These are phyloP conservation scores for Drosophila lacertosa DNA, from an alignment of 1,140 invertebrate genomes.

Conservation along the genomic window DNA sequence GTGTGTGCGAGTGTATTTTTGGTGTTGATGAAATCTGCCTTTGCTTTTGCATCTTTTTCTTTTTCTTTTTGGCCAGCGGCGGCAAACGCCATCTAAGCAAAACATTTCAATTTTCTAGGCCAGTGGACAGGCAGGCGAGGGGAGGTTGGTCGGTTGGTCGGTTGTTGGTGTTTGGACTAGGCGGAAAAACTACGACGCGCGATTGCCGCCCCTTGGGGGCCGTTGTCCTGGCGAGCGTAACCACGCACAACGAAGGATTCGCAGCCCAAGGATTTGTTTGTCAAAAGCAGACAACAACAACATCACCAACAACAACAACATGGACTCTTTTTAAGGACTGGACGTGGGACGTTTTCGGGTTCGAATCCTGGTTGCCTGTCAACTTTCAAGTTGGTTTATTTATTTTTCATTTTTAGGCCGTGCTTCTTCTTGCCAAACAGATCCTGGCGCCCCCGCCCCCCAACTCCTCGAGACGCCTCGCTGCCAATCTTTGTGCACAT, in stretches of 20 bases:
- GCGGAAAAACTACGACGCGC: slow-evolving; percentile 37
- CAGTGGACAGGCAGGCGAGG: slow-evolving; percentile 52
- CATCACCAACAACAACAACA: slow-evolving; percentile 37
- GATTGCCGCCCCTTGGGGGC: slow-evolving; percentile 40
- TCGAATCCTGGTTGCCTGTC: slow-evolving; percentile 48
- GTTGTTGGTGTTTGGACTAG: too few species aligned
- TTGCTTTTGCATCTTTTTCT: slow-evolving; percentile 29
- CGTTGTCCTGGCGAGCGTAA: slow-evolving; percentile 77
- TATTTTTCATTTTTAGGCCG: slow-evolving; percentile 58
- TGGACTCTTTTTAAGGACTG: slow-evolving; percentile 32
- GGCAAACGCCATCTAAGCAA: slow-evolving; percentile 45
- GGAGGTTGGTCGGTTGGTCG: slow-evolving; percentile 11
- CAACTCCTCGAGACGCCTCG: neutral
- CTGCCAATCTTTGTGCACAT: slow-evolving; percentile 43
- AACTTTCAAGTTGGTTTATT: slow-evolving; percentile 68
- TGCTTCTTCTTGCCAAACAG: slow-evolving; percentile 9
- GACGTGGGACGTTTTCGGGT: slow-evolving; percentile 13
- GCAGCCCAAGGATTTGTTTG: slow-evolving; percentile 76
- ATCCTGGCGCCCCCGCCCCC: too few species aligned
- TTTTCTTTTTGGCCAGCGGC: slow-evolving; percentile 41
- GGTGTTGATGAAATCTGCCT: slow-evolving; percentile 52
- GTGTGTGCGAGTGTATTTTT: slow-evolving; percentile 6
- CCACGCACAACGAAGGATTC: slow-evolving; percentile 73
- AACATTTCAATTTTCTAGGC: slow-evolving; percentile 81
- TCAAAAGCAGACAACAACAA: slow-evolving; percentile 72